Evolutionary conservation across 2,888 invertebrate genomes (phyloP).

Genomic region (Vandiemenella viatica): DNA sequence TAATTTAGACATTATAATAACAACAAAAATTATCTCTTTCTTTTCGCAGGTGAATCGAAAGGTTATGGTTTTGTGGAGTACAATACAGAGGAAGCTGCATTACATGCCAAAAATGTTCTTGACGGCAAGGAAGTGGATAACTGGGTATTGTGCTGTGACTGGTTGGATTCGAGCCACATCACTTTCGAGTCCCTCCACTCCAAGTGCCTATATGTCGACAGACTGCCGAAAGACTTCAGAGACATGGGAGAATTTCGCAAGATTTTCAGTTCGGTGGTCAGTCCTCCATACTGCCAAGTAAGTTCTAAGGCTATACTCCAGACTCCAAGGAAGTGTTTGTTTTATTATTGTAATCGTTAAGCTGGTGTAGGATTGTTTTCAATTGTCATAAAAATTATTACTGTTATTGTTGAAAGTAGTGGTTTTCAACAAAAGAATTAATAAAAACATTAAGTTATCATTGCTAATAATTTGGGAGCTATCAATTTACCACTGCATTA

Average conservation of each 20-base stretch:
- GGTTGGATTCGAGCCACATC: slow-evolving; percentile 31
- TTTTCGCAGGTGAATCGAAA: slow-evolving; percentile 30
- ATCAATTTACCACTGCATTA: no score
- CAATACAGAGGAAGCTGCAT: slow-evolving; percentile 31
- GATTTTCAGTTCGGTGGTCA: slow-evolving; percentile 31
- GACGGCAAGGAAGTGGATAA: slow-evolving; percentile 29
- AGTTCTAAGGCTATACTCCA: no score
- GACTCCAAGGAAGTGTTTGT: no score
- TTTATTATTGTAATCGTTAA: no score
- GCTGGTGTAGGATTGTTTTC: no score
- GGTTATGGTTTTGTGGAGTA: slow-evolving; percentile 40
- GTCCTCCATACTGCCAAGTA: slow-evolving; percentile 38
- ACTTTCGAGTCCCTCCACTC: slow-evolving; percentile 34
- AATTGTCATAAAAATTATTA: no score
- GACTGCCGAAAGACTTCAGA: slow-evolving; percentile 33
- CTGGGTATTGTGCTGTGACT: slow-evolving; percentile 31
- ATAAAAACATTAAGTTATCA: no score
- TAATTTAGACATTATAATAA: no score
- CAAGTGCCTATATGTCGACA: slow-evolving; percentile 34
- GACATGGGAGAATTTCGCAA: slow-evolving; percentile 33
- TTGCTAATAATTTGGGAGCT: no score
- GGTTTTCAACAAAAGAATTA: no score
- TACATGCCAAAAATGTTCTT: slow-evolving; percentile 29
- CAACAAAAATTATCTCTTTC: no score
- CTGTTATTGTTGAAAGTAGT: no score